These are phyloP conservation scores for Drosophila maculinotata DNA, from an alignment of 2,888 invertebrate species.

Conservation along the genomic window DNA sequence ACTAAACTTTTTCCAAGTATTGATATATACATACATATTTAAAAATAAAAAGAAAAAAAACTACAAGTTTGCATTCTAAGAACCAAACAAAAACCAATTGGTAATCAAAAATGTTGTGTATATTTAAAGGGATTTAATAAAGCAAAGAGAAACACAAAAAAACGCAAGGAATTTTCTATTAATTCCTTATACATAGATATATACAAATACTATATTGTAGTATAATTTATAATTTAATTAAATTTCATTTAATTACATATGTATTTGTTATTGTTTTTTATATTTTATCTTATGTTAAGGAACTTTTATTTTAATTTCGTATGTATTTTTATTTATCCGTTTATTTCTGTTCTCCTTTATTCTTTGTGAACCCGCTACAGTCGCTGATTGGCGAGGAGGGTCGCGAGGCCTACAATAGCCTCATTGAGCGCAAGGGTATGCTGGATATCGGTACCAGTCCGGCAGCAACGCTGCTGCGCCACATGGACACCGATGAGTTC, in stretches of 20 bases:
- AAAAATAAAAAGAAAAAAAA: conserved; percentile 28
- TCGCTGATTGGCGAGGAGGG: conserved; percentile 94
- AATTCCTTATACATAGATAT: no score
- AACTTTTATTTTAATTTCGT: not conserved
- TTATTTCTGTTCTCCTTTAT: conserved; percentile 57
- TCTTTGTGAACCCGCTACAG: conserved; percentile 85
- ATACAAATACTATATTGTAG: not conserved
- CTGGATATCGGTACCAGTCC: conserved; percentile 73
- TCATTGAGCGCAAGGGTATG: conserved; percentile 91
- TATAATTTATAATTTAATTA: no score
- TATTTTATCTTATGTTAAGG: not conserved
- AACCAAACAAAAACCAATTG: conserved; percentile 70
- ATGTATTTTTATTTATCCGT: conserved; percentile 28
- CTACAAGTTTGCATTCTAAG: conserved; percentile 71
- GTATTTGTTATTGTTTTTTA: not conserved
- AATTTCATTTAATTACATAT: no score
- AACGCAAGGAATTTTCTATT: conserved; percentile 5
- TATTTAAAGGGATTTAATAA: conserved; percentile 80
- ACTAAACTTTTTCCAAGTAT: conserved; percentile 68
- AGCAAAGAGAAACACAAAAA: conserved; percentile 35
- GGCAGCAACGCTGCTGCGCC: conserved; percentile 76
- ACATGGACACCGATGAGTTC: conserved; percentile 83
- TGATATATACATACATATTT: conserved; percentile 71
- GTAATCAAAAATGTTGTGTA: conserved; percentile 78
- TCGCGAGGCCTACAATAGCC: conserved; percentile 95